These are phyloP conservation scores for Turritopsis rubra DNA, from an alignment of 30 jellyfish, hydroid and myxozoan genomes.

Conservation along the genomic window DNA sequence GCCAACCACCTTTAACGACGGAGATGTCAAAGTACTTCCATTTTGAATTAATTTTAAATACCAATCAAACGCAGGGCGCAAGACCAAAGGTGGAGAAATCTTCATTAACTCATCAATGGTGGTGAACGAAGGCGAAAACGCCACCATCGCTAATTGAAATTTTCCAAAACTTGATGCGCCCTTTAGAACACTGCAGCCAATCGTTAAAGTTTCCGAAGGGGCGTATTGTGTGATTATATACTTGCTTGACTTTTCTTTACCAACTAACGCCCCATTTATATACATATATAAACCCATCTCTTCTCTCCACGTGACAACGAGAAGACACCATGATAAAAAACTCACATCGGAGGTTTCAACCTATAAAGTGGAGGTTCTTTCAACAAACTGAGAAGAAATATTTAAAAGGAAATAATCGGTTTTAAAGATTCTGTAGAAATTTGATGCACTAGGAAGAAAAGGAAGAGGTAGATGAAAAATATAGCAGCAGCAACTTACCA, in stretches of 20 bases:
- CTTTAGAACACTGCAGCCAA: slow-evolving; percentile 47
- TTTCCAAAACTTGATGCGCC: slow-evolving; percentile 41
- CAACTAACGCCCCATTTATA: slow-evolving; percentile 45
- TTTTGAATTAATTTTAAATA: slow-evolving; percentile 34
- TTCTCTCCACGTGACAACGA: slow-evolving; percentile 47
- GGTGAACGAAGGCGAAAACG: slow-evolving; percentile 29
- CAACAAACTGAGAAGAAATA: no score
- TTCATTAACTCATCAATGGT: slow-evolving; percentile 52
- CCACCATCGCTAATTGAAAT: slow-evolving; percentile 36
- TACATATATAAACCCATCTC: slow-evolving; percentile 41
- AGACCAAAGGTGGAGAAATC: slow-evolving; percentile 40
- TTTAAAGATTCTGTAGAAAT: no score
- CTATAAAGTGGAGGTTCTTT: no score
- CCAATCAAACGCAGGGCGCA: slow-evolving; percentile 51
- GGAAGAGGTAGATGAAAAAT: no score
- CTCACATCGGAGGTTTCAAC: slow-evolving; percentile 22
- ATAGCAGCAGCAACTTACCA: slow-evolving; percentile 24
- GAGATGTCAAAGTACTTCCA: slow-evolving; percentile 40
- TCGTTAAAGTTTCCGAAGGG: slow-evolving; percentile 19
- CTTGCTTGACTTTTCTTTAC: slow-evolving; percentile 18
- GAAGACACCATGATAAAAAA: slow-evolving; percentile 39
- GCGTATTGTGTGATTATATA: slow-evolving; percentile 19
- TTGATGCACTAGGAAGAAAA: no score
- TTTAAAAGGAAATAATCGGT: no score
- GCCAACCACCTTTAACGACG: slow-evolving; percentile 38